Evolutionary conservation across 2,888 invertebrate species (phyloP), one percentile per base, ranked within the genome.

Genomic region (Anarsia innoxiella): DNA sequence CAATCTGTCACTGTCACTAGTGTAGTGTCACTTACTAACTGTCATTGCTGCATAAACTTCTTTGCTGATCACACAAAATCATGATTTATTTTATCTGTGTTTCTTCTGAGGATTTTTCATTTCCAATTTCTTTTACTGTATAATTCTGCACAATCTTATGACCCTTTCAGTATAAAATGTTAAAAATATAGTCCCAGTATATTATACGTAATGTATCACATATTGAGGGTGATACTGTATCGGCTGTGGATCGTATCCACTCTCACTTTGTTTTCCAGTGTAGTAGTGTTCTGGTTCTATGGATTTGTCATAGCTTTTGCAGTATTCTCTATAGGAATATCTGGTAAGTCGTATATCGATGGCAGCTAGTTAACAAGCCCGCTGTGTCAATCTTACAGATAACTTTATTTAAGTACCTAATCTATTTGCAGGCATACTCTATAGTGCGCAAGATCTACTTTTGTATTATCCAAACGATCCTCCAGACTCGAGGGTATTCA

Each of bases 401-500:
- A n/a, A n/a, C n/a, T 19, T 8, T 19, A 5, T 19, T 8, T 5
- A 19, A 19, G 19, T 8, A 19, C 8, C 19, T 19, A 19, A 19
- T 19, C 8, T 19, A 5, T 19, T 27, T 36, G 11, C 13, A 94
- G 95, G 91, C 41, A 88, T 94, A 49, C 80, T 96, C 33, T 97
- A 96, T 74, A 91, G 91, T 66, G 92, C 92, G 36, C 95, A 96
- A 74, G 97, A 95, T 71, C 86, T 90, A 57, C 84, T 97, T 30
- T 77, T 97, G 2, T 97, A 93, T 70, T 94, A 95, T 72, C 97
- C 97, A 2, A 93, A 95, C 63, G 88, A 94, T 56, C 97, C 97
- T 23, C 88, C 91, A 10, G 94, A 96, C 72, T 95, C 97, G 0
- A 88, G 97, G 50, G 88, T 93, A 30, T 96, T 93, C 73, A 92